Evolutionary conservation across 1,140 invertebrate species (phyloP).

Genomic region (Penaeus vannamei): DNA sequence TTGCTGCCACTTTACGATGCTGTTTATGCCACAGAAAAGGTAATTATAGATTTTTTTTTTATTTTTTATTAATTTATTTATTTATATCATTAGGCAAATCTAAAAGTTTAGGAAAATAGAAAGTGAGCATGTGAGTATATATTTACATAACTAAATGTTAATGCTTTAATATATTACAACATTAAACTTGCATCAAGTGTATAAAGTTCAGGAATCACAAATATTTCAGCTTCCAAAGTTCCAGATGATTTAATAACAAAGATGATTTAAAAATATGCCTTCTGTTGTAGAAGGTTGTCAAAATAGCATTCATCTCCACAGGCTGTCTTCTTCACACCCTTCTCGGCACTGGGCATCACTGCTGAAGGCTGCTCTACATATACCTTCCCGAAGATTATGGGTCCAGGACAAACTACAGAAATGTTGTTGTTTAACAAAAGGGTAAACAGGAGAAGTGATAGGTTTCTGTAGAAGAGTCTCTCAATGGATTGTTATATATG

Average conservation of each 20-base stretch:
- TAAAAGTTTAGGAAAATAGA: too few relatives aligned
- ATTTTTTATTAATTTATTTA: background rate
- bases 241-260: too few relatives aligned
- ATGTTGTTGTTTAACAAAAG: conserved; percentile 86
- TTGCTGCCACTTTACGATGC: conserved; percentile 88
- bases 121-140: too few relatives aligned
- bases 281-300: background rate
- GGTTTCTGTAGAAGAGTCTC: background rate
- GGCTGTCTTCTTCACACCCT: conserved; percentile 76
- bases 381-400: conserved; percentile 87
- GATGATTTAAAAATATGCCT: too few relatives aligned
- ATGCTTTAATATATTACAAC: too few relatives aligned
- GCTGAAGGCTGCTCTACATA: conserved; percentile 89
- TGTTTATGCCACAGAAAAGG: conserved; percentile 83
- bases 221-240: too few relatives aligned
- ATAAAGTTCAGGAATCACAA: too few relatives aligned
- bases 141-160: too few relatives aligned
- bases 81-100: too few relatives aligned
- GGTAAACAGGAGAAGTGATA: conserved; percentile 71
- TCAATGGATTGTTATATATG: background rate
- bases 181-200: too few relatives aligned
- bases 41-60: background rate
- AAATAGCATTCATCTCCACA: conserved; percentile 50
- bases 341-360: conserved; percentile 74
- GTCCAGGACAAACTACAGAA: conserved; percentile 84